Percentiles rank a stretch among this genome's conserved stretches.
Evolutionary conservation across 2,888 invertebrate genomes (phyloP).

Genomic region (Melanostoma scalare): DNA sequence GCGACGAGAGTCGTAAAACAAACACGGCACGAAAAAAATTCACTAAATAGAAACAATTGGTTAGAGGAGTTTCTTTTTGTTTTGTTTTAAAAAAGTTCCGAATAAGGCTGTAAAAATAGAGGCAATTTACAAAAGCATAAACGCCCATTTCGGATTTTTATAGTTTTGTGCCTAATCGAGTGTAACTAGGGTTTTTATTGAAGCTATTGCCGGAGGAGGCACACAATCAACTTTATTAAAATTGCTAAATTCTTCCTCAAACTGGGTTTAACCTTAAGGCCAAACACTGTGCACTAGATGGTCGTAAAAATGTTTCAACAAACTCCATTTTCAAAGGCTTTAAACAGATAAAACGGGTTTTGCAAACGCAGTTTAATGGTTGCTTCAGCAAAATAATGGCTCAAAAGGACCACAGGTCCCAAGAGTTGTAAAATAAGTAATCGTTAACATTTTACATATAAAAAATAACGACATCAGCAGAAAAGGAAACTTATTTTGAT

Average conservation of each 20-base stretch:
- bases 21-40: constrained; percentile 25
- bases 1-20: constrained; percentile 55
- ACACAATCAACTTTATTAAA: constrained; percentile 31
- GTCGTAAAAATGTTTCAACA: constrained; percentile 9
- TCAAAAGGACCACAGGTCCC: too few species aligned
- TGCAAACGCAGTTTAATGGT: too few species aligned
- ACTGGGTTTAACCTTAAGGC: constrained; percentile 19
- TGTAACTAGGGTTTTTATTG: constrained; percentile 44
- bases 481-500: too few species aligned
- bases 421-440: too few species aligned
- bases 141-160: constrained; percentile 66
- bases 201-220: neutral
- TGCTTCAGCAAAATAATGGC: too few species aligned
- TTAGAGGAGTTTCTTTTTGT: constrained; percentile 52
- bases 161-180: constrained; percentile 53
- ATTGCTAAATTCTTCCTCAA: constrained; percentile 32
- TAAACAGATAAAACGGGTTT: too few species aligned
- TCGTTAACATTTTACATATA: too few species aligned
- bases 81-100: constrained; percentile 32
- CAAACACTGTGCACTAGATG: constrained; percentile 4
- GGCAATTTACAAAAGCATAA: constrained; percentile 68
- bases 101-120: constrained; percentile 63
- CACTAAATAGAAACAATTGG: constrained; percentile 67
- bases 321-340: neutral
- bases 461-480: too few species aligned